A percentile compares a stretch with the other conserved stretches of the same genome.
phyloP scores from a whole-genome alignment of 2,113 vertebrate genomes.

The Mustela lutreola region DNA sequence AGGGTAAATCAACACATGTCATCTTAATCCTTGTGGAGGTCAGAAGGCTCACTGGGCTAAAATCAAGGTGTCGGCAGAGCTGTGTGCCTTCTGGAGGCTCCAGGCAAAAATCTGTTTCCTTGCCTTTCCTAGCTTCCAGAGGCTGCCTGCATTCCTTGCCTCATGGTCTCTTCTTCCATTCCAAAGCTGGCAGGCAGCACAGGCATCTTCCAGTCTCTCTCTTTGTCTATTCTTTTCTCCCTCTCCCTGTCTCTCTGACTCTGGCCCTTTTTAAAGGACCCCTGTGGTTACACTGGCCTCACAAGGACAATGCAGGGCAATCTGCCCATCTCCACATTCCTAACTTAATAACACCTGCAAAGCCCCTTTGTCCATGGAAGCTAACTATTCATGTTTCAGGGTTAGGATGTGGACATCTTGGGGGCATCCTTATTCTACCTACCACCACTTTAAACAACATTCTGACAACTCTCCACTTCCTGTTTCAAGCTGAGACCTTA shows the following conservation, averaged over 20 bases:
- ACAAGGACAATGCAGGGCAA: neutral
- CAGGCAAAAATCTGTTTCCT: neutral
- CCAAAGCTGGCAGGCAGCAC: neutral
- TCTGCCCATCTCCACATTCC: neutral
- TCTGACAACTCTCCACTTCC: neutral
- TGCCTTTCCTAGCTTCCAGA: neutral
- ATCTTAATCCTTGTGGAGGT: neutral
- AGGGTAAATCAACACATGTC: neutral
- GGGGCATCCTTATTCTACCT: neutral
- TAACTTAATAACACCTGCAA: neutral
- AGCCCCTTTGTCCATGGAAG: neutral
- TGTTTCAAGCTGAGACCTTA: neutral
- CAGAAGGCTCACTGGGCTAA: neutral
- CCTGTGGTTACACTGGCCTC: neutral
- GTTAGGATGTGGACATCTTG: neutral
- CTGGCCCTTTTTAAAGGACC: neutral
- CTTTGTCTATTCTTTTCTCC: neutral
- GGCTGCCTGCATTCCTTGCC: neutral
- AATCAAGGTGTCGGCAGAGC: neutral
- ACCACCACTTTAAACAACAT: neutral
- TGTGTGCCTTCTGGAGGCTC: neutral
- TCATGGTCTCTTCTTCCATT: neutral
- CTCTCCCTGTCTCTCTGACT: neutral
- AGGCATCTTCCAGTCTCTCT: neutral
- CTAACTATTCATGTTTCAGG: neutral